Base-by-base conservation (phyloP, 2,113 vertebrate genomes). In the Pangasianodon gigas region DNA sequence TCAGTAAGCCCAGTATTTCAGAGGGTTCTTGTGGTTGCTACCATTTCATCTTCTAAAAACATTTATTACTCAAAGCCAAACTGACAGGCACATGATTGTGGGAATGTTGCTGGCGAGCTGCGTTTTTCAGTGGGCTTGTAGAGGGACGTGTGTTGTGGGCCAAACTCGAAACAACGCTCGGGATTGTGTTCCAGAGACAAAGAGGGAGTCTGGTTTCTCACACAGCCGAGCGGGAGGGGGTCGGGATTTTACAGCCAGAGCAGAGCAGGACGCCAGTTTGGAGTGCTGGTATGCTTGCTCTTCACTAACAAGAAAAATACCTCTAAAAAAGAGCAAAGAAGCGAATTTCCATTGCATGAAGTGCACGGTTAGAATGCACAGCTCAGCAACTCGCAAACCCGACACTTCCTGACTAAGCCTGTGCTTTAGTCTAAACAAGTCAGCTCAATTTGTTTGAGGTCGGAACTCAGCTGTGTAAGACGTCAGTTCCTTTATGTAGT, bases 101-200 rank as follows among this genome's bases (percentile, higher is more conserved):
- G 58, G 65, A 81, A 32, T 41, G 84, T 65, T 52, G 82, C 71
- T 91, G 92, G 77, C 24, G 52, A 48, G 81, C 71, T 81, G 74
- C 83, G 85, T 90, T 86, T 91, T 51, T 89, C 2, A 51, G 85
- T 2, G 74, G 89, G 88, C 90, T 90, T 90, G 95, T 91, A 95
- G 90, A 94, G 75, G 88, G 32, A 48, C 90, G 93, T 13, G 74
- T 80, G 90, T 94, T 93, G 95, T 94, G 93, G 93, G 92, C 93
- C 94, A 82, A 93, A 91, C 80, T 84, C 9, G 65, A 91, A 94
- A 95, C 93, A 95, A 94, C 91, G 90, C 89, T 90, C 93, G 91
- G 93, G 92, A 95, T 94, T 95, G 94, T 96, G 94, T 91, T 95
- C 92, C 91, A 91, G 93, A 92, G 93, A 96, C 95, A 95, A 95